Base-by-base conservation (phyloP, 2,113 vertebrate species). In the Aramus guarauna region DNA sequence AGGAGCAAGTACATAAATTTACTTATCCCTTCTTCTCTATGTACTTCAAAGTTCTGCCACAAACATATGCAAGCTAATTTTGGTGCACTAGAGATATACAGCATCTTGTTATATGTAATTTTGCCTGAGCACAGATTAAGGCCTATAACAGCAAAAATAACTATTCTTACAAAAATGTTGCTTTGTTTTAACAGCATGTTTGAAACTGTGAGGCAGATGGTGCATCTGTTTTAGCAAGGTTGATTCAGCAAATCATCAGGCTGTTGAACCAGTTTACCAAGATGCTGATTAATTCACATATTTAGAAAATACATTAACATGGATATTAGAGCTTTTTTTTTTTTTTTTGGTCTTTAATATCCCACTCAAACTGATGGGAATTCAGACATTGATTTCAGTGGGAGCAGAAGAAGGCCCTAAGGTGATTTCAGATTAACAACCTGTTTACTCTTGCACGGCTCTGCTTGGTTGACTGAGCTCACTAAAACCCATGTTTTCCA, bases 291-390 rank as follows among this genome's bases (percentile, higher is more conserved):
- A 95, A 97, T 92, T 94, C 92, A 94, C 41, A 26, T 93, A 96
- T 92, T 94, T 97, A 89, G 90, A 92, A 96, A 94, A 96, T 64
- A 95, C 68, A 97, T 96, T 96, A 96, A 95, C 91, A 95, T 96
- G 94, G 87, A 95, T 94, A 97, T 95, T 95, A 96, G 88, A 66
- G 69, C 29, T 2, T 66, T 66, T 83, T 94, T 15, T 2, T 66
- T 66, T 83, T 94, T 15, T 47, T 43, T 43, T 43, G 39, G 39
- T 71, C 48, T 95, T 96, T 94, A 91, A 94, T 93, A 93, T 88
- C 89, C 86, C 67, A 83, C 84, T 92, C 77, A 91, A 94, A 90
- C 78, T 85, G 89, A 94, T 94, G 95, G 63, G 83, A 96, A 86
- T 94, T 93, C 71, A 92, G 72, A 92, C 92, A 91, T 52, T 73